Evolutionary conservation across 2,797 vertebrate genomes (phyloP).

Genomic region (Anas flavirostris): DNA sequence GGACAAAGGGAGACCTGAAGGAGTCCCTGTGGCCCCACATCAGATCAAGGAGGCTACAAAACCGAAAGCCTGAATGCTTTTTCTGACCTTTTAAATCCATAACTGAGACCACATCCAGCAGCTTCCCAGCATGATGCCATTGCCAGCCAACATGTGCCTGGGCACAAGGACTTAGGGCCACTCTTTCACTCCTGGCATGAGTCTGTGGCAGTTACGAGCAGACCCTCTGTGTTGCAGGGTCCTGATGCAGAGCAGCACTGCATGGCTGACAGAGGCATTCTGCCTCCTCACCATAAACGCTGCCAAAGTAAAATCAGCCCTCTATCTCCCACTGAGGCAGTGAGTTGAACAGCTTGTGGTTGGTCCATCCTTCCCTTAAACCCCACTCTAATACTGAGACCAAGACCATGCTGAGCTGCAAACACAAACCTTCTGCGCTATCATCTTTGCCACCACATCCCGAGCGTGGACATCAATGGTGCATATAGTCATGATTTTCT

Average conservation of each 20-base stretch:
- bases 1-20: background rate
- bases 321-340: background rate
- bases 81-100: background rate
- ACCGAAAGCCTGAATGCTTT: background rate
- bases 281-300: background rate
- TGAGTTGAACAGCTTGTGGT: background rate
- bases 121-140: background rate
- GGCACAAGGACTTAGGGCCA: background rate
- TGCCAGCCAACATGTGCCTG: background rate
- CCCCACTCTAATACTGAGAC: background rate
- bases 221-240: background rate
- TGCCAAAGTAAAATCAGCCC: background rate
- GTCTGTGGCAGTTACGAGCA: background rate
- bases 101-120: background rate
- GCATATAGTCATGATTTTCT: slow-evolving; percentile 97
- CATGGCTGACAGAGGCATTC: background rate
- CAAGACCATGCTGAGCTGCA: accelerated
- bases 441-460: slow-evolving; percentile 94
- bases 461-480: slow-evolving; percentile 96
- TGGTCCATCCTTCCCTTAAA: background rate
- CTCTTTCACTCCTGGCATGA: background rate
- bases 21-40: background rate
- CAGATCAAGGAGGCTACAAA: background rate
- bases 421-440: slow-evolving; percentile 88
- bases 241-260: background rate